Evolutionary conservation across 2,797 vertebrate species (phyloP).

Genomic region (Prunella strophiata): DNA sequence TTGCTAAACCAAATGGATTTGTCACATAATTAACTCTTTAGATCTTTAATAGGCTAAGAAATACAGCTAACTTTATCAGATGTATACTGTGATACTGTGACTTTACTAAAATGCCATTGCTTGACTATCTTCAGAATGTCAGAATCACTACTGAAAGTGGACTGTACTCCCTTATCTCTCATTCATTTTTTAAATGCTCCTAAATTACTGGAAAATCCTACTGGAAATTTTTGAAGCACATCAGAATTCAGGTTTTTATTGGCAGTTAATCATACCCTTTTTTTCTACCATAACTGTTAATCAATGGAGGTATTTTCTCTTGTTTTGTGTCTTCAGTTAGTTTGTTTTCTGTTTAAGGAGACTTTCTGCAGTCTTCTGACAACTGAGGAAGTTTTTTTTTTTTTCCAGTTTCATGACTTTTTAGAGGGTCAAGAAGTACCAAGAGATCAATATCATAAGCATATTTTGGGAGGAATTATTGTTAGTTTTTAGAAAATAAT

Average conservation of each 20-base stretch:
- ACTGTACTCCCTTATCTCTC: background rate
- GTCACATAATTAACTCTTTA: background rate
- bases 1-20: background rate
- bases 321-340: background rate
- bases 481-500: background rate
- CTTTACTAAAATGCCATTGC: background rate
- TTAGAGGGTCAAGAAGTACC: background rate
- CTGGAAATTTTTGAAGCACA: background rate
- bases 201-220: background rate
- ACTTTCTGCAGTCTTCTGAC: background rate
- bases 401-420: background rate
- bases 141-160: background rate
- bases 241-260: background rate
- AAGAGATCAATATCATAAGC: background rate
- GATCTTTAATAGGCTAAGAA: background rate
- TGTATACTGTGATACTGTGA: background rate
- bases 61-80: background rate
- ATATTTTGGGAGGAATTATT: background rate
- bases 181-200: background rate
- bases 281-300: background rate
- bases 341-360: background rate
- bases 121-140: background rate
- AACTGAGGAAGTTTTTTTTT: background rate
- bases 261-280: background rate
- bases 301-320: background rate